A percentile compares a stretch with the other conserved stretches of the same genome.
Conservation (phyloP, 2,113 vertebrate species). For the Nyctereutes procyonoides region DNA sequence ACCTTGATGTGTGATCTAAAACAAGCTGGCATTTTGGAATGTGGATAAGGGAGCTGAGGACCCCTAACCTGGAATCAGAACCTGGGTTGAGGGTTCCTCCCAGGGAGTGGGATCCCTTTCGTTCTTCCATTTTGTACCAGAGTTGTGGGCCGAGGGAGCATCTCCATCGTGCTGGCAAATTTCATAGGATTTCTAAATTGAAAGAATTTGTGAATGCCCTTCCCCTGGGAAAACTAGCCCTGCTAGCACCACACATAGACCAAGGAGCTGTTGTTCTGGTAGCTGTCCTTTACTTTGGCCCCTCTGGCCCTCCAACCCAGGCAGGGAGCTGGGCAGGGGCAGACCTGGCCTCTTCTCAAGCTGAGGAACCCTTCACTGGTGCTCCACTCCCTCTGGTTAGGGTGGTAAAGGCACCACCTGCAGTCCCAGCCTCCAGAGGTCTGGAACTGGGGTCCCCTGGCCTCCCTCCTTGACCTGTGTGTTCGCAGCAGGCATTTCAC, state of each 20-base stretch:
- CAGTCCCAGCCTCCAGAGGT: background rate
- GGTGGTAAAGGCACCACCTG: background rate
- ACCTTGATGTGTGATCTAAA: background rate
- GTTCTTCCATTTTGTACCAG: background rate
- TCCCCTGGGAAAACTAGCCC: background rate
- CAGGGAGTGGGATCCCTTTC: background rate
- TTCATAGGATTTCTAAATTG: background rate
- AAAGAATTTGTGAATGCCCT: background rate
- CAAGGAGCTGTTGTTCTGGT: rapidly evolving
- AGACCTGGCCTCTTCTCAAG: background rate
- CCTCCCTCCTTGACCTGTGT: rapidly evolving
- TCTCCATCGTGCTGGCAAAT: background rate
- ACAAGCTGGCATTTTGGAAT: background rate
- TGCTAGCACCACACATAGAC: background rate
- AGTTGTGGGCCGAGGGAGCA: background rate
- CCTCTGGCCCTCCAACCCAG: rapidly evolving
- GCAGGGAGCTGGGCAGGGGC: background rate
- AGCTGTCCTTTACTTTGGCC: background rate
- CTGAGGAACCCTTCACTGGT: background rate
- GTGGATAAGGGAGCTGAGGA: background rate
- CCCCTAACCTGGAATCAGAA: background rate
- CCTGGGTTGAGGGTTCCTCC: background rate
- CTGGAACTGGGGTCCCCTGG: background rate
- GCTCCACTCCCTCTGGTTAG: rapidly evolving
- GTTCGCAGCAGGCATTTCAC: background rate